Evolutionary conservation across 2,888 invertebrate genomes (phyloP), one percentile per base, ranked within the genome.

Genomic region (Tipula unca): DNA sequence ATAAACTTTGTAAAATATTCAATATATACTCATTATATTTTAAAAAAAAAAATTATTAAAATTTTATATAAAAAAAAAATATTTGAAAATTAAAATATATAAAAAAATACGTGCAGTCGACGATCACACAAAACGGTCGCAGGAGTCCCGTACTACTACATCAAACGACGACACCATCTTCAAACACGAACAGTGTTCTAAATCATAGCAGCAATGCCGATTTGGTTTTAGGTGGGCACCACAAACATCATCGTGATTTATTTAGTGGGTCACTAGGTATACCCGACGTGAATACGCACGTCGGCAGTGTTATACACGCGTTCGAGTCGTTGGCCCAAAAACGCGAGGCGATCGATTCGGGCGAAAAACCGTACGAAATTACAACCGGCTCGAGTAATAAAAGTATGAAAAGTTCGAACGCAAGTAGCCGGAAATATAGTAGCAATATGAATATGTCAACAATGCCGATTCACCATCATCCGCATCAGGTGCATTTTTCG

Each of bases 221-320:
- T 85, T 86, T 90, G 17, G 87, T 90, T 25, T 89, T 90, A 35
- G 88, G 86, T 82, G 88, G n/a, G 88, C 89, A 42, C 17, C 89
- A 42, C 17, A 88, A 90, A 10, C 90, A 90, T 87, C 90, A 90
- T 85, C 89, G 90, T 17, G 90, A 90, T 88, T 86, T 91, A 32
- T 91, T 91, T 86, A 90, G 89, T 87, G 91, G 91, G 36, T 90
- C 91, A 86, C 87, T 91, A 85, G 91, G 91, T 85, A 90, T 91
- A 86, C 91, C 91, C 48, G 90, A 91, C 87, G 90, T 91, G 85
- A 89, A 88, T 86, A 89, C 90, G 0, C 91, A 89, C 87, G 91
- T 91, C 48, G 91, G 91, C 86, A 90, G 90, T 86, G 90, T 91
- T 86, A 90, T 91, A 48, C 90, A 91, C 86, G 90, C 89, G 1